Evolutionary conservation across 2,113 vertebrate genomes (phyloP).

Genomic region (Leucopternis melanops): DNA sequence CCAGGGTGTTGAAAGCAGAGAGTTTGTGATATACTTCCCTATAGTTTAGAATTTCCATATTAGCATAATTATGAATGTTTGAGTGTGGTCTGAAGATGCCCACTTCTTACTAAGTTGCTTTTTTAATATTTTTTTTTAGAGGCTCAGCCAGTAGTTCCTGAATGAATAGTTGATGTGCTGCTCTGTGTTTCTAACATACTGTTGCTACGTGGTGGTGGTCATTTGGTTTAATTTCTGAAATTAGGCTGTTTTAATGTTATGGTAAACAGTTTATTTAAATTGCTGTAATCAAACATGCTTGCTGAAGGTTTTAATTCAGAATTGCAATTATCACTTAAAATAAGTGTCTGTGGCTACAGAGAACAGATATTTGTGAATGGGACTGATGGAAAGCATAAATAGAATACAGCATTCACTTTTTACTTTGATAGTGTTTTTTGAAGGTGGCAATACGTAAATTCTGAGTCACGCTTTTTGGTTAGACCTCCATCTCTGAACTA

Average conservation of each 20-base stretch:
- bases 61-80: not conserved
- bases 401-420: not conserved
- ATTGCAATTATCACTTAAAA: slow-evolving; percentile 20
- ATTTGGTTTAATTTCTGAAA: slow-evolving; percentile 41
- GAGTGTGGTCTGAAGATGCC: not conserved
- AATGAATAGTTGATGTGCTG: not conserved
- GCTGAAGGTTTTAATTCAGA: slow-evolving; percentile 45
- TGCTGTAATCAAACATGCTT: slow-evolving; percentile 38
- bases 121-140: not conserved
- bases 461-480: not conserved
- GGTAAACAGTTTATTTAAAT: slow-evolving; percentile 41
- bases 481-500: not conserved
- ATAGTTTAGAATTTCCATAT: not conserved
- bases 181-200: not conserved
- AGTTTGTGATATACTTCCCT: not conserved
- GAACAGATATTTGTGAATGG: slow-evolving; percentile 26
- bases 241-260: slow-evolving; percentile 3
- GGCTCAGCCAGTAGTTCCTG: not conserved
- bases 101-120: not conserved
- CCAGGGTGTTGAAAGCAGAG: not conserved
- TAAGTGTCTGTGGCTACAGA: not conserved
- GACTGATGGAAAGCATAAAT: not conserved
- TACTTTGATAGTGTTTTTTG: not conserved
- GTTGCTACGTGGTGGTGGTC: not conserved
- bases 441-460: not conserved